These are phyloP conservation scores for Microchrysa polita DNA, from an alignment of 2,888 invertebrate genomes.

Conservation along the genomic window DNA sequence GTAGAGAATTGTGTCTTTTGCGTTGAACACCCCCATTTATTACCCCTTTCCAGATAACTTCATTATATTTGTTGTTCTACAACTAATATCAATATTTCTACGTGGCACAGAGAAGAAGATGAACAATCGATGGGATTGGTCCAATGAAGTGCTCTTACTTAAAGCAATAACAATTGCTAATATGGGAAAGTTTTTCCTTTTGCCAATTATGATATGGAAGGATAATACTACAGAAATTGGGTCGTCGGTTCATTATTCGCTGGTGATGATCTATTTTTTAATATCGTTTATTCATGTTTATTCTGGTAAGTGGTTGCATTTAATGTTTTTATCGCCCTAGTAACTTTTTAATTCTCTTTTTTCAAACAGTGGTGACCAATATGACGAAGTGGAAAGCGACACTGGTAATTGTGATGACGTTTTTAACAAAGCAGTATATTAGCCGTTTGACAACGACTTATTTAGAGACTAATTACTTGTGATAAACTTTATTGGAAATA, in stretches of 20 bases:
- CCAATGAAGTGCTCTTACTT: constrained; percentile 58
- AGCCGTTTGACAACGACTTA: constrained; percentile 21
- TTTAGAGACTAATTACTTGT: constrained; percentile 38
- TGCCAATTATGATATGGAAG: constrained; percentile 74
- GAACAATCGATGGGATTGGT: constrained; percentile 64
- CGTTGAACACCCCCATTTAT: too few species aligned
- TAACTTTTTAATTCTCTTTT: neutral
- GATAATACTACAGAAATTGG: constrained; percentile 62
- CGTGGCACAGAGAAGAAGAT: constrained; percentile 64
- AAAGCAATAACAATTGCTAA: constrained; percentile 71
- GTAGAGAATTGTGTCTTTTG: constrained; percentile 55
- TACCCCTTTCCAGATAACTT: constrained; percentile 42
- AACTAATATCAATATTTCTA: constrained; percentile 55
- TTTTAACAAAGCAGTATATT: constrained; percentile 31
- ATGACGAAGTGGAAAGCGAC: constrained; percentile 36
- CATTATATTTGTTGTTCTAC: constrained; percentile 46
- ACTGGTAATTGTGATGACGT: constrained; percentile 8
- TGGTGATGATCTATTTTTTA: constrained; percentile 73
- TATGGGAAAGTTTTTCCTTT: constrained; percentile 69
- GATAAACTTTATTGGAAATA: neutral
- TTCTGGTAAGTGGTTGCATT: constrained; percentile 66
- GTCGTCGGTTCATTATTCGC: constrained; percentile 66
- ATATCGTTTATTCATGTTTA: constrained; percentile 73
- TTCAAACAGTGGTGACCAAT: constrained; percentile 37
- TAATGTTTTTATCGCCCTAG: neutral